phyloP scores from a whole-genome alignment of 2,888 invertebrate genomes.

The Unio pictorum region DNA sequence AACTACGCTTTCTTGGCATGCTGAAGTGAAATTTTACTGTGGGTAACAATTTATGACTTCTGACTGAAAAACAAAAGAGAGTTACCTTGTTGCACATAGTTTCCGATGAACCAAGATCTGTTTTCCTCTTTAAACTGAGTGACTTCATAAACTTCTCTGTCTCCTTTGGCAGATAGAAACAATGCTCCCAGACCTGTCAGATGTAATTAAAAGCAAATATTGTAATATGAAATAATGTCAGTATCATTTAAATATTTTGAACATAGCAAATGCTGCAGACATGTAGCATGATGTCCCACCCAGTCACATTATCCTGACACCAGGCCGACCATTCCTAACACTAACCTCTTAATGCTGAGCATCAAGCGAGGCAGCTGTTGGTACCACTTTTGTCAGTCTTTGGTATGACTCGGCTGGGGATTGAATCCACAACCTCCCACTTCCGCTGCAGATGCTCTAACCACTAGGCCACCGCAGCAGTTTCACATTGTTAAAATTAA shows the following conservation, averaged over 20 bases:
- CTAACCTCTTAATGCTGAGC: too few species aligned
- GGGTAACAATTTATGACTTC: background rate
- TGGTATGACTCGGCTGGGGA: too few species aligned
- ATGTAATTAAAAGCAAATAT: background rate
- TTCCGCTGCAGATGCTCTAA: too few species aligned
- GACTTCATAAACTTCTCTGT: conserved; percentile 51
- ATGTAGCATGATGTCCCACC: too few species aligned
- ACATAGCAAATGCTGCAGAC: background rate
- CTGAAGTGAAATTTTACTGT: background rate
- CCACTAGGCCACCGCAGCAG: too few species aligned
- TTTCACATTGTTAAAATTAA: too few species aligned
- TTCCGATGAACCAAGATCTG: conserved; percentile 62
- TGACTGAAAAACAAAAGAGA: background rate
- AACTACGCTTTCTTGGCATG: background rate
- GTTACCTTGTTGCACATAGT: conserved; percentile 56
- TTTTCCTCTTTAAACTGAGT: conserved; percentile 55
- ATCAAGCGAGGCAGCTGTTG: too few species aligned
- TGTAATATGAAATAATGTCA: too few species aligned
- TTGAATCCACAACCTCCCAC: too few species aligned
- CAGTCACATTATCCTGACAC: too few species aligned
- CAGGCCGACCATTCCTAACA: too few species aligned
- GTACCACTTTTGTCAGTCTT: too few species aligned
- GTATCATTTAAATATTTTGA: background rate
- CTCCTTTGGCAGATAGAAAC: conserved; percentile 50
- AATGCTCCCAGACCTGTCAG: conserved; percentile 41